These are phyloP conservation scores for Alexandromys fortis DNA, from an alignment of 2,113 vertebrate species.

Conservation along the genomic window DNA sequence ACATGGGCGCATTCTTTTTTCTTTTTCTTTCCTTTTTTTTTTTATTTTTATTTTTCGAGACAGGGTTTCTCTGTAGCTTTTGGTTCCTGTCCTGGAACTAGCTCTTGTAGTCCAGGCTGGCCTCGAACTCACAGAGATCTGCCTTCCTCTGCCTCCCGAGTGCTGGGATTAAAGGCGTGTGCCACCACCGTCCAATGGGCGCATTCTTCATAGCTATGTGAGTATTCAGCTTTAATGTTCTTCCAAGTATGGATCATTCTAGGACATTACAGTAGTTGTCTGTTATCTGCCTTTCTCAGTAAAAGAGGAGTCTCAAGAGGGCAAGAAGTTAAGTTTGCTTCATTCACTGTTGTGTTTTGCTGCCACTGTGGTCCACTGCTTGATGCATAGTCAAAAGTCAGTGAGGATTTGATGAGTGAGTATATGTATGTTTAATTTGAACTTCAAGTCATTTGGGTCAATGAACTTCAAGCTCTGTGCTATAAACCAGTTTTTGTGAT, in stretches of 20 bases:
- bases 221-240: slow-evolving; percentile 9
- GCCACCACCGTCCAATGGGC: neutral
- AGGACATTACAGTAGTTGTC: neutral
- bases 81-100: too few relatives aligned
- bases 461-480: neutral
- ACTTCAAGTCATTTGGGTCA: neutral
- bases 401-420: neutral
- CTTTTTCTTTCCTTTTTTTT: too few relatives aligned
- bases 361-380: neutral
- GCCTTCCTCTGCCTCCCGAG: too few relatives aligned
- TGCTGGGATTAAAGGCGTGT: too few relatives aligned
- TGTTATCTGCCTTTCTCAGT: neutral
- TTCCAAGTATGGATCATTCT: neutral
- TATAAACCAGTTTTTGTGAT: neutral
- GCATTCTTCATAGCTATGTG: neutral
- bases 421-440: neutral
- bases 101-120: too few relatives aligned
- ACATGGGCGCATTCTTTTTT: neutral
- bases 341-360: neutral
- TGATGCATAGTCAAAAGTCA: neutral
- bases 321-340: neutral
- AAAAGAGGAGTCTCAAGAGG: neutral
- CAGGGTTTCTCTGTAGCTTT: too few relatives aligned
- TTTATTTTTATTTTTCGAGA: too few relatives aligned
- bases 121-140: too few relatives aligned